Percentiles rank a stretch among this genome's conserved stretches.
Conservation (phyloP, 2,113 vertebrate genomes). For the Hepsetus odoe region DNA sequence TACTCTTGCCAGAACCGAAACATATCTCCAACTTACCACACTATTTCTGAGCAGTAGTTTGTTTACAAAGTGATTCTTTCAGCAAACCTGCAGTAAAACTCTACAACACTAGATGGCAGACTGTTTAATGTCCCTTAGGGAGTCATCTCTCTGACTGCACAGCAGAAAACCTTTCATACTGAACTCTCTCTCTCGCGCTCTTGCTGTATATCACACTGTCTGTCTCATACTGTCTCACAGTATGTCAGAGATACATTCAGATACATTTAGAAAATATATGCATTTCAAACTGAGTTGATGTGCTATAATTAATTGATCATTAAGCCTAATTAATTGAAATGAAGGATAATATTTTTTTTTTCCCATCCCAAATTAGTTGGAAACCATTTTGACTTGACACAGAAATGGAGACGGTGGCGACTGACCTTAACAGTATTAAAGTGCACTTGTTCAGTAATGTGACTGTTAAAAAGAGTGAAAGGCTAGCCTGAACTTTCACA, state of each 20-base stretch:
- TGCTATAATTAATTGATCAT: background rate
- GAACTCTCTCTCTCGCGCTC: background rate
- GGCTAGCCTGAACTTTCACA: too few species aligned
- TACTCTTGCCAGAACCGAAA: too few species aligned
- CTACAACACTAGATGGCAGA: slow-evolving; percentile 60
- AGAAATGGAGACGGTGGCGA: background rate
- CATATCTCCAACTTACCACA: background rate
- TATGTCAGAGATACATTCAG: too few species aligned
- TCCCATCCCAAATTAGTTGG: background rate
- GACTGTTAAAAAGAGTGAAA: too few species aligned
- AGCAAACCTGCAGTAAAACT: slow-evolving; percentile 33
- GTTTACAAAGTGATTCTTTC: background rate
- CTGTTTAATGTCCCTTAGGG: slow-evolving; percentile 43
- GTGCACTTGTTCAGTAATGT: too few species aligned
- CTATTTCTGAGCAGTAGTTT: background rate
- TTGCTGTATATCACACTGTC: background rate
- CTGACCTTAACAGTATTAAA: too few species aligned
- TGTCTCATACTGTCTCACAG: background rate
- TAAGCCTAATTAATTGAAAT: background rate
- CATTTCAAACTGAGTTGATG: too few species aligned
- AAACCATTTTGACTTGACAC: background rate
- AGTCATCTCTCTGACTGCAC: background rate
- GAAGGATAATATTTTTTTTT: background rate
- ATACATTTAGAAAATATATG: too few species aligned
- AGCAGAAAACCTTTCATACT: background rate